phyloP scores from a whole-genome alignment of 64 coral and sea anemone genomes.

The Anthopleura sola region DNA sequence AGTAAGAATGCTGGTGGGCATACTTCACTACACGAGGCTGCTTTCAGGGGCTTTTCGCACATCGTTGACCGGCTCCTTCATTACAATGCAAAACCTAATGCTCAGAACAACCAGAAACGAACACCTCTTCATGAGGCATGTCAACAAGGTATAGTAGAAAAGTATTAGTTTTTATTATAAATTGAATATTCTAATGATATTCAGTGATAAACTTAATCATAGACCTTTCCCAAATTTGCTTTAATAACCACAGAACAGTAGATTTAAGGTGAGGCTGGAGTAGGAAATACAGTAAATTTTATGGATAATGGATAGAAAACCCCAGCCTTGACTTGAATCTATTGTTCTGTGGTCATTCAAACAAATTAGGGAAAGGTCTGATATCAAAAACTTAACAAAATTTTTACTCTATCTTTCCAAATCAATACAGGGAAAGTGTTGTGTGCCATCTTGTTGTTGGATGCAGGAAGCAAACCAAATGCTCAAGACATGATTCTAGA shows the following conservation, averaged over 20 bases:
- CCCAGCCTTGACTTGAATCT: too few species aligned
- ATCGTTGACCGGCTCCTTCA: conserved; percentile 59
- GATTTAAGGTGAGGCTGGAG: too few species aligned
- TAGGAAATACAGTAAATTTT: too few species aligned
- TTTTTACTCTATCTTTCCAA: neutral
- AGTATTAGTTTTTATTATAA: neutral
- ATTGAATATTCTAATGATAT: too few species aligned
- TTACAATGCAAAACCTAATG: conserved; percentile 75
- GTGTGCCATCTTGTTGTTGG: conserved; percentile 55
- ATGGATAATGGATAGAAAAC: too few species aligned
- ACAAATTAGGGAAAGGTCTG: too few species aligned
- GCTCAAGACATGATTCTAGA: conserved; percentile 64
- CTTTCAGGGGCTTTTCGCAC: conserved; percentile 74
- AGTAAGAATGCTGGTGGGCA: conserved; percentile 84
- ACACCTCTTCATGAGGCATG: conserved; percentile 97
- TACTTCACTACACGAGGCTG: conserved; percentile 89
- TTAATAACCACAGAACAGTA: too few species aligned
- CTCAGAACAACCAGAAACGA: conserved; percentile 79
- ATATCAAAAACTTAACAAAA: too few species aligned
- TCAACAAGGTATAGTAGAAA: conserved; percentile 61
- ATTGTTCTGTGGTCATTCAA: too few species aligned
- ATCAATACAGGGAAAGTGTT: conserved; percentile 45
- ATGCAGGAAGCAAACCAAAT: conserved; percentile 68
- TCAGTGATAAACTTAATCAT: too few species aligned
- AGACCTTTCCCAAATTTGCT: too few species aligned